These are phyloP conservation scores for Drosophila novamexicana DNA, from an alignment of 1,140 invertebrate genomes.

Conservation along the genomic window DNA sequence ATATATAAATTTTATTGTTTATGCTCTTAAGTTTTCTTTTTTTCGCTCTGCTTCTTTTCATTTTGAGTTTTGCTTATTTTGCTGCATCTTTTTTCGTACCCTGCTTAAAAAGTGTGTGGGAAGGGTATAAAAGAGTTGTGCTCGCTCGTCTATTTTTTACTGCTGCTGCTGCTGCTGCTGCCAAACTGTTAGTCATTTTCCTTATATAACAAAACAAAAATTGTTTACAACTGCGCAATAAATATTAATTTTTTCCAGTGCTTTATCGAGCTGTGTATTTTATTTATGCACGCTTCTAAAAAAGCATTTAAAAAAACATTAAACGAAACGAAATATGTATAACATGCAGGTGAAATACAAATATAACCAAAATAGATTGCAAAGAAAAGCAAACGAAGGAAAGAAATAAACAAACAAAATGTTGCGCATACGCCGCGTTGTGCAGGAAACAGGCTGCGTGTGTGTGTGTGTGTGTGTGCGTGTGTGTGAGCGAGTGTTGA, in stretches of 20 bases:
- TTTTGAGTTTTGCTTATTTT: neutral
- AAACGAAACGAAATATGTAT: constrained; percentile 24
- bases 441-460: constrained; percentile 14
- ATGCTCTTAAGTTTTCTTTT: constrained; percentile 7
- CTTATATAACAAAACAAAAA: constrained; percentile 6
- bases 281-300: constrained; percentile 53
- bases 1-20: constrained; percentile 41
- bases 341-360: constrained; percentile 46
- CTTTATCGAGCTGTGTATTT: constrained; percentile 26
- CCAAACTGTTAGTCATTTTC: neutral
- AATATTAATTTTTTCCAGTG: constrained; percentile 63
- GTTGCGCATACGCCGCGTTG: constrained; percentile 62
- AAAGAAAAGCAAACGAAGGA: constrained; percentile 9
- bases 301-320: constrained; percentile 62
- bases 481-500: constrained; percentile 1
- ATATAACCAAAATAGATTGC: constrained; percentile 30
- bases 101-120: neutral
- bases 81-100: neutral
- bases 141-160: neutral
- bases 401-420: neutral
- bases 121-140: constrained; percentile 5
- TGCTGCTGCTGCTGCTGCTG: neutral
- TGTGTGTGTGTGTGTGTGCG: neutral
- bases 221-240: constrained; percentile 64
- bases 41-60: too few species aligned